These are phyloP conservation scores for Chloroceryle aenea DNA, from an alignment of 2,113 vertebrate species.

Conservation along the genomic window DNA sequence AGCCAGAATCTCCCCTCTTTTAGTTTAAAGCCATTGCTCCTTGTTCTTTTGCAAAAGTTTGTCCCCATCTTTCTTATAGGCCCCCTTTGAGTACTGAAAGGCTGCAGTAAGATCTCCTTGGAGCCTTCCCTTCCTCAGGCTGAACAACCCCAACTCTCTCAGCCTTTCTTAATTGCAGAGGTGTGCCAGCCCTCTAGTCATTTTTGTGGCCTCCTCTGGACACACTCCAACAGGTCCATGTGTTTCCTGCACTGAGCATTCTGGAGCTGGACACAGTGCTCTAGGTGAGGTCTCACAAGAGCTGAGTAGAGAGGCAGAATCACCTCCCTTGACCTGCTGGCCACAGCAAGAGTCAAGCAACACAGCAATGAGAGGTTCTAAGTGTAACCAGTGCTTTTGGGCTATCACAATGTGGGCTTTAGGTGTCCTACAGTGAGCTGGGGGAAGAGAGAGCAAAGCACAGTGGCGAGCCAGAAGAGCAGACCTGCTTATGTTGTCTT, in stretches of 20 bases:
- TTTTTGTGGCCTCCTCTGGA: background rate
- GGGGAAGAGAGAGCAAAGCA: background rate
- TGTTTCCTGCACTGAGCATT: background rate
- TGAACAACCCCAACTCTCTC: background rate
- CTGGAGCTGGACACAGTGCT: background rate
- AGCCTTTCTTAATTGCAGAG: background rate
- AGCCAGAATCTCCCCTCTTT: background rate
- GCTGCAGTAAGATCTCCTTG: background rate
- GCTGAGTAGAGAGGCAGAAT: background rate
- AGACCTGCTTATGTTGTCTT: background rate
- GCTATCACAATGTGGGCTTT: background rate
- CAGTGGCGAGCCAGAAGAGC: background rate
- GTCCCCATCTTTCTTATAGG: background rate
- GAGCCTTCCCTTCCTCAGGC: background rate
- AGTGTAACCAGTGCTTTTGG: background rate
- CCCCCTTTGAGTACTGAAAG: background rate
- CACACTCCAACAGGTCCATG: background rate
- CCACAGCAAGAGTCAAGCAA: background rate
- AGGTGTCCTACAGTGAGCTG: rapidly evolving
- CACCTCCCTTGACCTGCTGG: background rate
- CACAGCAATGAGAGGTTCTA: rapidly evolving
- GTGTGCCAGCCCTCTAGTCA: background rate
- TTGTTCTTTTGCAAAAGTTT: background rate
- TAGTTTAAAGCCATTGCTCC: background rate
- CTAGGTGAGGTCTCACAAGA: background rate